A percentile compares a stretch with the other conserved stretches of the same genome.
Conservation (phyloP, 2,113 vertebrate species). For the Ursus arctos region DNA sequence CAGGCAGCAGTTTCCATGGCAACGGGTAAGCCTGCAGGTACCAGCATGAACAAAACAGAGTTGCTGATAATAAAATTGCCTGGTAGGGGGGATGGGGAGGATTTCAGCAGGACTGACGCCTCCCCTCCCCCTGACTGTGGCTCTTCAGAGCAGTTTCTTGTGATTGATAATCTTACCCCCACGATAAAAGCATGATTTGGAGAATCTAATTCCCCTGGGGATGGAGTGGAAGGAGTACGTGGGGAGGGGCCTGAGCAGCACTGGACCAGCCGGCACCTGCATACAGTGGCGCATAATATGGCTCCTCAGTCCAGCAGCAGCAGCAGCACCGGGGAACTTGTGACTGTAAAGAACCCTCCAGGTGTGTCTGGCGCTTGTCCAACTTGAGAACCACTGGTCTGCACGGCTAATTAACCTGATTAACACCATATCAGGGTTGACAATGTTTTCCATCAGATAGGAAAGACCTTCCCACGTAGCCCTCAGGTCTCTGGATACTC, state of each 20-base stretch:
- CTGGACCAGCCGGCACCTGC: not conserved
- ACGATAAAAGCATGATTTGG: not conserved
- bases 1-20: not conserved
- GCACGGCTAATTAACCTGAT: not conserved
- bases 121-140: not conserved
- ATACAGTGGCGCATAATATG: not conserved
- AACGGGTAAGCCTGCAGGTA: not conserved
- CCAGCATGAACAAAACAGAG: not conserved
- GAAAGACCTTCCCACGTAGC: not conserved
- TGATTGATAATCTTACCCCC: not conserved
- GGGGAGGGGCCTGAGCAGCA: not conserved
- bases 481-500: not conserved
- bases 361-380: not conserved
- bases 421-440: not conserved
- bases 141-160: not conserved
- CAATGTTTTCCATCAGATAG: not conserved
- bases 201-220: not conserved
- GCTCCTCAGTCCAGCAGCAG: not conserved
- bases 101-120: rapidly evolving
- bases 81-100: not conserved
- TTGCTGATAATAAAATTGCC: not conserved
- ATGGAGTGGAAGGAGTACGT: not conserved
- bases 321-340: not conserved
- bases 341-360: not conserved
- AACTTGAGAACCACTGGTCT: too few relatives aligned